Conservation (phyloP, 2,113 vertebrate species). For the Oreochromis aureus region DNA sequence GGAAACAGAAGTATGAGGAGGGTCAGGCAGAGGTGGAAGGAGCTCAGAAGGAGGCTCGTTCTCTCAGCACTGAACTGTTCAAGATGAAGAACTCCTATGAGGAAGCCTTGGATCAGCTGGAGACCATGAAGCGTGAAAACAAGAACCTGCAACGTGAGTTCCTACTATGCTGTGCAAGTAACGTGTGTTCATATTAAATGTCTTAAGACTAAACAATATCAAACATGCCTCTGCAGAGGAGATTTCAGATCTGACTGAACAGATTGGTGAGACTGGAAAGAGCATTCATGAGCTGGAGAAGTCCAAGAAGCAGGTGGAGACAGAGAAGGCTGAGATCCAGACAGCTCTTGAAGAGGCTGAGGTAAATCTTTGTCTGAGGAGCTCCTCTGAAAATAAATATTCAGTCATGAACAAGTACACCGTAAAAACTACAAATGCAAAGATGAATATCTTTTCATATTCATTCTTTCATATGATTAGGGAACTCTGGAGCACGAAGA, state of each 20-base stretch:
- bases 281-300: constrained; percentile 59
- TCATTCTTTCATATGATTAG: constrained; percentile 9
- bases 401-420: not conserved
- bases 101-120: constrained; percentile 60
- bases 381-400: not conserved
- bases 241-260: constrained; percentile 59
- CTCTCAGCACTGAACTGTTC: constrained; percentile 78
- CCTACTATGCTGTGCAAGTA: not conserved
- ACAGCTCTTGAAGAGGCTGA: constrained; percentile 59
- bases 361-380: not conserved
- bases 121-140: constrained; percentile 60
- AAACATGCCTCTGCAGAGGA: constrained; percentile 36
- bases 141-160: constrained; percentile 54
- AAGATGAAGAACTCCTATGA: constrained; percentile 84
- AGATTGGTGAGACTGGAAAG: constrained; percentile 60
- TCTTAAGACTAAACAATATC: not conserved
- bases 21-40: constrained; percentile 69
- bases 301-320: constrained; percentile 55
- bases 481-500: constrained; percentile 73
- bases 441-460: not conserved
- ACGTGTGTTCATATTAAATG: not conserved
- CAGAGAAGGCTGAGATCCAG: constrained; percentile 55
- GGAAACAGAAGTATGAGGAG: constrained; percentile 55
- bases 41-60: constrained; percentile 75
- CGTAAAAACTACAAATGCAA: not conserved